phyloP scores from a whole-genome alignment of 2,113 vertebrate genomes.

The Leucopsar rothschildi region DNA sequence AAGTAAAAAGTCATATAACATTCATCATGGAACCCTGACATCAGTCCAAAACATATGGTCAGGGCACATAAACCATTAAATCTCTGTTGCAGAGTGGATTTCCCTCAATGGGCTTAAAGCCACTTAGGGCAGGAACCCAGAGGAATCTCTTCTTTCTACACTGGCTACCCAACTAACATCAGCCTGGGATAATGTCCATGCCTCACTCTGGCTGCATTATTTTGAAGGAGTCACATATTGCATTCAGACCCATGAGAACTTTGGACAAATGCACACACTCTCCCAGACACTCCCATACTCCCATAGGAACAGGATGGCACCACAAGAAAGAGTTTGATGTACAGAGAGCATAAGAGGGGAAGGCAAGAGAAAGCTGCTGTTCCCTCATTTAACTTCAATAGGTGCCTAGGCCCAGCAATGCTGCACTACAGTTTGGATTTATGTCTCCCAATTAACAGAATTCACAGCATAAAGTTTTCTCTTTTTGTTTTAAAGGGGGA shows the following conservation, averaged over 20 bases:
- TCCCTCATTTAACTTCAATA: not conserved
- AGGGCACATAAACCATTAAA: not conserved
- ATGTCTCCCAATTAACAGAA: slow-evolving; percentile 17
- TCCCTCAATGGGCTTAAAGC: not conserved
- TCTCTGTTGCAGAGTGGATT: not conserved
- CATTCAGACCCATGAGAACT: not conserved
- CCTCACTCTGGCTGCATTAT: not conserved
- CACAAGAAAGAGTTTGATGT: not conserved
- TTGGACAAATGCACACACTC: not conserved
- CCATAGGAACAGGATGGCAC: not conserved
- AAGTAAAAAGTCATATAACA: not conserved
- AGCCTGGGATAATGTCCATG: not conserved
- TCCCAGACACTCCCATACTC: not conserved
- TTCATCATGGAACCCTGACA: not conserved
- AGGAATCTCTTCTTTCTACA: not conserved
- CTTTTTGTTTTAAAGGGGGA: slow-evolving; percentile 9
- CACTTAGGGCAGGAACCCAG: not conserved
- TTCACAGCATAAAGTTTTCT: slow-evolving; percentile 10
- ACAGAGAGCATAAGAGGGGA: not conserved
- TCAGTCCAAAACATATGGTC: not conserved
- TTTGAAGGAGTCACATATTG: not conserved
- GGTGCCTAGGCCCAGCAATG: not conserved
- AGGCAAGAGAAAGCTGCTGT: not conserved
- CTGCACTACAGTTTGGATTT: slow-evolving; percentile 3
- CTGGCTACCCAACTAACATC: not conserved